These are phyloP conservation scores for Octopus sinensis DNA, from an alignment of 1,140 invertebrate genomes.

Conservation along the genomic window DNA sequence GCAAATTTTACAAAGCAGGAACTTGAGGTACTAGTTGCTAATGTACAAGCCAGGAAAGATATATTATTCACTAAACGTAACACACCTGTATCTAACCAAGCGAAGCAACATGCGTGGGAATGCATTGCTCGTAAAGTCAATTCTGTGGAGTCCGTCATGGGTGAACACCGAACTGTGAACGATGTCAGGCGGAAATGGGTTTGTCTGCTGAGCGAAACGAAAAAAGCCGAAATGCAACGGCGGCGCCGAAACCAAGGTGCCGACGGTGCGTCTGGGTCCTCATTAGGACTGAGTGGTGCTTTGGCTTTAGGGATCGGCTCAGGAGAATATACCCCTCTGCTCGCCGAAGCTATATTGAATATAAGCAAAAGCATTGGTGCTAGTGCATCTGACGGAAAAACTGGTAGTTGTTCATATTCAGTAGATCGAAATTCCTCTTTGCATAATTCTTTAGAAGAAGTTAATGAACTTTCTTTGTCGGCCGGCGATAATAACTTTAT, in stretches of 20 bases:
- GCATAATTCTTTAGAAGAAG: neutral
- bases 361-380: neutral
- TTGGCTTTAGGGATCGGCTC: neutral
- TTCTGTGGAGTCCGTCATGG: neutral
- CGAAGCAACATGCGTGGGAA: neutral
- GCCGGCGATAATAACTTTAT: neutral
- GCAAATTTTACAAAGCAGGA: slow-evolving; percentile 1
- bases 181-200: neutral
- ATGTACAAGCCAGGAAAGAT: neutral
- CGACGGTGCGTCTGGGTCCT: neutral
- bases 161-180: neutral
- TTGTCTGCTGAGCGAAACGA: neutral
- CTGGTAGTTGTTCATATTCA: neutral
- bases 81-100: neutral
- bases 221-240: neutral
- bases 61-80: slow-evolving; percentile 4
- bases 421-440: neutral
- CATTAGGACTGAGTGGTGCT: neutral
- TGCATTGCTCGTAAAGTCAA: slow-evolving; percentile 1
- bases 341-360: neutral
- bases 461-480: neutral
- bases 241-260: neutral
- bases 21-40: neutral
- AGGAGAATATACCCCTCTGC: neutral
- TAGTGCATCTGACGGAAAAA: neutral